Evolutionary conservation across 1,140 invertebrate genomes (phyloP).

Genomic region (Ceratina australensis): DNA sequence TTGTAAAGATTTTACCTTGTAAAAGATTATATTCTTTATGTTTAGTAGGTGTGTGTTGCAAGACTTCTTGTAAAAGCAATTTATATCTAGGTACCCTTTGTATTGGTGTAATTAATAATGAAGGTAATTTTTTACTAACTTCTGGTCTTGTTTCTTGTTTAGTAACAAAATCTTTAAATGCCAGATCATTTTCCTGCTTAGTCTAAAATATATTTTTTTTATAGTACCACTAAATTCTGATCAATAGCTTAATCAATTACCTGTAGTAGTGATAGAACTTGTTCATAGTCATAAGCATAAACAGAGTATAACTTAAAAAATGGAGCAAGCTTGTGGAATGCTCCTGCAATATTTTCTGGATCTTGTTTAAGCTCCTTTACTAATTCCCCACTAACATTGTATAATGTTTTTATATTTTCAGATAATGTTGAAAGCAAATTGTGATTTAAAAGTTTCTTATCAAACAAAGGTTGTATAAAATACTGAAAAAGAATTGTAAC

Average conservation of each 20-base stretch:
- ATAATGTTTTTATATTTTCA: conserved; percentile 86
- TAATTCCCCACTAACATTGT: conserved; percentile 86
- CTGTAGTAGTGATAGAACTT: conserved; percentile 80
- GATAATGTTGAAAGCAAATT: conserved; percentile 83
- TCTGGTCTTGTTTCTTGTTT: conserved; percentile 86
- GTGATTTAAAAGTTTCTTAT: conserved; percentile 82
- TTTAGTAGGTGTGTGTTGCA: conserved; percentile 82
- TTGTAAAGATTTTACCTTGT: conserved; percentile 68
- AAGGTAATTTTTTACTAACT: conserved; percentile 84
- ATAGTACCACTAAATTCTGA: conserved; percentile 4
- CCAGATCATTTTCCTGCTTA: conserved; percentile 80
- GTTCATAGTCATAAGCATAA: conserved; percentile 88
- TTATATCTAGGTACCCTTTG: conserved; percentile 89
- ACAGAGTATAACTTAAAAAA: conserved; percentile 90
- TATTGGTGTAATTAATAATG: conserved; percentile 87
- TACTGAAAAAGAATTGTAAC: conserved; percentile 74
- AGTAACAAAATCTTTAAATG: conserved; percentile 82
- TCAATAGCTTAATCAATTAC: conserved; percentile 62
- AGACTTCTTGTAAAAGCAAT: conserved; percentile 85
- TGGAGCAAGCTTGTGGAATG: conserved; percentile 86
- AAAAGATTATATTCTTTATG: conserved; percentile 82
- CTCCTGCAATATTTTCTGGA: conserved; percentile 82
- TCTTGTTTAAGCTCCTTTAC: conserved; percentile 83
- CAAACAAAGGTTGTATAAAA: conserved; percentile 84
- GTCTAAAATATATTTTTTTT: conserved; percentile 76